A percentile compares a stretch with the other conserved stretches of the same genome.
phyloP scores from a whole-genome alignment of 2,888 invertebrate genomes.

The Plagodis pulveraria region DNA sequence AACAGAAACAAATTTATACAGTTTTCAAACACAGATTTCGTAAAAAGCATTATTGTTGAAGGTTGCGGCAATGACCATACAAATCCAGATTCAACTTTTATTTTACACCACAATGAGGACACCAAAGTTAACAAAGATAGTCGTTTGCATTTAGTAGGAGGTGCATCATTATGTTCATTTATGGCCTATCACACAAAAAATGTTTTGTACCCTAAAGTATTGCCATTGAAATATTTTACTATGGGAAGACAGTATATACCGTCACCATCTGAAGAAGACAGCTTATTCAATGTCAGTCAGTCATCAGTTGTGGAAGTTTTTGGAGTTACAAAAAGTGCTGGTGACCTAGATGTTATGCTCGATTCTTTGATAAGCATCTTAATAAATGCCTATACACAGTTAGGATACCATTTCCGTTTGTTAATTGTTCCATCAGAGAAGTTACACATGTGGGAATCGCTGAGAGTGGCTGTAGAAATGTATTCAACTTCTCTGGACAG shows the following conservation, averaged over 20 bases:
- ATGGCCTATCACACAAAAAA: constrained; percentile 90
- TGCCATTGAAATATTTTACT: constrained; percentile 89
- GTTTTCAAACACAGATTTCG: constrained; percentile 92
- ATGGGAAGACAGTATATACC: constrained; percentile 89
- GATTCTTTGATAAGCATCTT: constrained; percentile 81
- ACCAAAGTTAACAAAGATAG: constrained; percentile 81
- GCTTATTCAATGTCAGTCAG: constrained; percentile 89
- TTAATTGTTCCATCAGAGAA: constrained; percentile 86
- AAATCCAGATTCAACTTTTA: constrained; percentile 83
- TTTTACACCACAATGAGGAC: constrained; percentile 85
- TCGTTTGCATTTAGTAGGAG: constrained; percentile 90
- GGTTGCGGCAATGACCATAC: constrained; percentile 87
- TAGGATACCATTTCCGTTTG: constrained; percentile 88
- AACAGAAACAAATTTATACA: constrained; percentile 83
- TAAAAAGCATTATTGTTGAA: constrained; percentile 90
- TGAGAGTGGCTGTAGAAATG: constrained; percentile 89
- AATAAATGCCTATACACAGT: constrained; percentile 85
- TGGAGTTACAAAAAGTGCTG: constrained; percentile 77
- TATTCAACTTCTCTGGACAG: constrained; percentile 87
- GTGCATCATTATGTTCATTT: constrained; percentile 89
- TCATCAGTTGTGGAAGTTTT: constrained; percentile 89
- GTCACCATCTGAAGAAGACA: constrained; percentile 62
- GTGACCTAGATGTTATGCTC: constrained; percentile 81
- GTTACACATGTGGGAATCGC: constrained; percentile 87
- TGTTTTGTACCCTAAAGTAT: constrained; percentile 82